A percentile compares a stretch with the other conserved stretches of the same genome.
Conservation (phyloP, 2,888 invertebrate species). For the Schizotus pectinicornis region DNA sequence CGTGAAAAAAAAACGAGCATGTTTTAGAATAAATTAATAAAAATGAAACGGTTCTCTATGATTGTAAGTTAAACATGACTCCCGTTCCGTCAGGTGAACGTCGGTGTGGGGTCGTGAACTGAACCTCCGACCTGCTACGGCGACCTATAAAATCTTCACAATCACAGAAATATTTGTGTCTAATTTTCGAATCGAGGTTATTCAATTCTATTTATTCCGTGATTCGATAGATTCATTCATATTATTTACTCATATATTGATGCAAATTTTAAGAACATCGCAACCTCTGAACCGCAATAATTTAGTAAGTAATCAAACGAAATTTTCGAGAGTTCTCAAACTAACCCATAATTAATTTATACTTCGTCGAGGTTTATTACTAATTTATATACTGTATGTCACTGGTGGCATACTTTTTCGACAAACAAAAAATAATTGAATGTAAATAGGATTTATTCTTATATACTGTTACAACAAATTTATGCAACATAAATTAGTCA, state of each 20-base stretch:
- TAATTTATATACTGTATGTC: constrained; percentile 19
- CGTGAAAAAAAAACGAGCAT: constrained; percentile 28
- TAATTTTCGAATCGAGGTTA: constrained; percentile 33
- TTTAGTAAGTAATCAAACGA: constrained; percentile 9
- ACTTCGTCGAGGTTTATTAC: not conserved
- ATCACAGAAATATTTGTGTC: constrained; percentile 37
- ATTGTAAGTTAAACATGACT: constrained; percentile 39
- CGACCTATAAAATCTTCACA: constrained; percentile 46
- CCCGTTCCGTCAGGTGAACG: constrained; percentile 46
- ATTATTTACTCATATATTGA: constrained; percentile 11
- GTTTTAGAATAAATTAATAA: constrained; percentile 35
- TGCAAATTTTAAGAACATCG: constrained; percentile 13
- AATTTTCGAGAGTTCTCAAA: constrained; percentile 10
- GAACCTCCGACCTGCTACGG: constrained; percentile 45
- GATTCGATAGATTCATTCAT: constrained; percentile 2
- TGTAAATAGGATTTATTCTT: constrained; percentile 15
- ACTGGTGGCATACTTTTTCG: constrained; percentile 21
- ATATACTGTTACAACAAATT: constrained; percentile 28
- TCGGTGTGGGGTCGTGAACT: constrained; percentile 48
- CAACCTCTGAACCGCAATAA: constrained; percentile 6
- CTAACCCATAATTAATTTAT: constrained; percentile 6
- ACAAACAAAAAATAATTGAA: constrained; percentile 13
- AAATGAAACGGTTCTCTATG: constrained; percentile 42
- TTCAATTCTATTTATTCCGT: constrained; percentile 18
- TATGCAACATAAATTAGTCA: constrained; percentile 25